Conservation (phyloP, 2,888 invertebrate genomes). For the Drosophila robusta region DNA sequence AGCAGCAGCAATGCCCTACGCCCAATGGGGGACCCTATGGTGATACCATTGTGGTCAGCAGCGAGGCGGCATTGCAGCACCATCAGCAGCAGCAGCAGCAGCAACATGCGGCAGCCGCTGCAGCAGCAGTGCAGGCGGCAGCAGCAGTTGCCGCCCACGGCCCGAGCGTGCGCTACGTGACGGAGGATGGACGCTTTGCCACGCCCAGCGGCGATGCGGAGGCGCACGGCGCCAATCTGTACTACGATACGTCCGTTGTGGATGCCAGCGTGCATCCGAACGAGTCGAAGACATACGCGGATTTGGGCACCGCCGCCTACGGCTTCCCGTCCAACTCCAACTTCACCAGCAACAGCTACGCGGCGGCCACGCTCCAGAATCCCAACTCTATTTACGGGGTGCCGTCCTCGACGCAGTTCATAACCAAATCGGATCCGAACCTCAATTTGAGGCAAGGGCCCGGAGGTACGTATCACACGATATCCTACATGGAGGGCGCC, state of each 20-base stretch:
- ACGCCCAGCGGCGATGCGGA: conserved; percentile 43
- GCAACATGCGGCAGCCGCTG: conserved; percentile 51
- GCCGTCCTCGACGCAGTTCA: conserved; percentile 74
- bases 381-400: conserved; percentile 77
- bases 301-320: conserved; percentile 81
- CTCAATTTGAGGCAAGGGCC: conserved; percentile 80
- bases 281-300: conserved; percentile 84
- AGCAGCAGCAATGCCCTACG: conserved; percentile 78
- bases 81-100: conserved; percentile 69
- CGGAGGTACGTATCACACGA: conserved; percentile 74
- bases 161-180: conserved; percentile 57
- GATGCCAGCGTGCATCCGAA: conserved; percentile 78
- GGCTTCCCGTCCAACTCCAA: conserved; percentile 62
- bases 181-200: conserved; percentile 71
- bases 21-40: conserved; percentile 73
- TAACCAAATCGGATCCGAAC: conserved; percentile 83
- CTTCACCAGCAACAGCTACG: conserved; percentile 69
- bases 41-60: conserved; percentile 76
- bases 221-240: conserved; percentile 42
- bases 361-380: conserved; percentile 65
- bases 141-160: conserved; percentile 32
- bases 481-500: conserved; percentile 77
- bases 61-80: conserved; percentile 70
- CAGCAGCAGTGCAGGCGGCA: conserved; percentile 34
- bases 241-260: conserved; percentile 77